Evolutionary conservation across 2,113 vertebrate species (phyloP).

Genomic region (Hylia prasina): DNA sequence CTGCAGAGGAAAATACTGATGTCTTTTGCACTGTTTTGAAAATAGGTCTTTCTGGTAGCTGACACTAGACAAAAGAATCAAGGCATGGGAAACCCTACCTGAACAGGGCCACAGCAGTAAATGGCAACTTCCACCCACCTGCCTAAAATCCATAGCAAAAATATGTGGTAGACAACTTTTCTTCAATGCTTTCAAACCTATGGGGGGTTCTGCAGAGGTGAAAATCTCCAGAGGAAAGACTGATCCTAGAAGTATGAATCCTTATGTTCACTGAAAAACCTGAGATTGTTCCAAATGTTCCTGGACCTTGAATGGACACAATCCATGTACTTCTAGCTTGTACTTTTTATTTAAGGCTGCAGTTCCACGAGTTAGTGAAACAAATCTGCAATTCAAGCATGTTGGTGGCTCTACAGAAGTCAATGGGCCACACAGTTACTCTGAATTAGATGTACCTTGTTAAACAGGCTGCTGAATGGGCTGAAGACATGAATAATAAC

Average conservation of each 20-base stretch:
- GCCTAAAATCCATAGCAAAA: background rate
- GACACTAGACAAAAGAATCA: background rate
- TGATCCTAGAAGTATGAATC: background rate
- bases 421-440: background rate
- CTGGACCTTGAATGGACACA: background rate
- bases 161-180: background rate
- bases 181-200: background rate
- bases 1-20: background rate
- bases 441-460: background rate
- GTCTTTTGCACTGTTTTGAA: background rate
- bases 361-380: background rate
- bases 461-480: background rate
- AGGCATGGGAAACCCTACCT: background rate
- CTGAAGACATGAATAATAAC: background rate
- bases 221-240: background rate
- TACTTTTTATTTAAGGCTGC: background rate
- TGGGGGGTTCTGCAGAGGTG: background rate
- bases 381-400: background rate
- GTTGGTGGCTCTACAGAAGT: background rate
- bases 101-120: background rate
- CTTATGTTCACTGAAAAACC: background rate
- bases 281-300: background rate
- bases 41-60: background rate
- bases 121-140: background rate
- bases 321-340: rapidly evolving